These are phyloP conservation scores for Fopius arisanus DNA, from an alignment of 1,140 invertebrate genomes.

Conservation along the genomic window DNA sequence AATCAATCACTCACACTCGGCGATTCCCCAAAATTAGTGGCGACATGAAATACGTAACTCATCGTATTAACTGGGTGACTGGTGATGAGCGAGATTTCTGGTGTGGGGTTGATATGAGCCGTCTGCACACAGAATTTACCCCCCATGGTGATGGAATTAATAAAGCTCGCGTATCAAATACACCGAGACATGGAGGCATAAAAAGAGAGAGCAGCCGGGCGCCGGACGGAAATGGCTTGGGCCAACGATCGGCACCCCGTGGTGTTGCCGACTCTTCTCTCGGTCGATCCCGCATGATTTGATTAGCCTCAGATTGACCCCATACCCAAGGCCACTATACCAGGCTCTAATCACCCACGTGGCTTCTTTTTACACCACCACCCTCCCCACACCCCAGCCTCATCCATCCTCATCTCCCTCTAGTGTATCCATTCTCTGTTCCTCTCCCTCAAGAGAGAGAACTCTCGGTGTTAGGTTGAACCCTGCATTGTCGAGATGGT, in stretches of 20 bases:
- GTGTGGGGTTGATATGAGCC: slow-evolving; percentile 40
- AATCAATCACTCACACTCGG: background rate
- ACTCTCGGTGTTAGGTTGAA: background rate
- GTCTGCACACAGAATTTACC: slow-evolving; percentile 38
- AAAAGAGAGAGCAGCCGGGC: slow-evolving; percentile 22
- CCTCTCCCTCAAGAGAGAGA: background rate
- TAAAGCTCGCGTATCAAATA: slow-evolving; percentile 55
- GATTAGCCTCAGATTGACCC: slow-evolving; percentile 67
- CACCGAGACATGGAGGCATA: slow-evolving; percentile 20
- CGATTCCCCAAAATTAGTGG: slow-evolving; percentile 43
- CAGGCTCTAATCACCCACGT: slow-evolving; percentile 59
- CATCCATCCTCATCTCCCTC: slow-evolving; percentile 24
- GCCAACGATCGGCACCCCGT: slow-evolving; percentile 47
- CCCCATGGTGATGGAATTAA: slow-evolving; percentile 60
- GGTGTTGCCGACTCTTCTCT: slow-evolving; percentile 37
- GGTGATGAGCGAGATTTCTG: slow-evolving; percentile 52
- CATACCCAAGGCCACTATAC: slow-evolving; percentile 38
- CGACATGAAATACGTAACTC: slow-evolving; percentile 32
- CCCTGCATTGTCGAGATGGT: slow-evolving; percentile 29
- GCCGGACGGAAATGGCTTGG: slow-evolving; percentile 44
- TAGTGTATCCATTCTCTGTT: slow-evolving; percentile 12
- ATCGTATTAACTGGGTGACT: slow-evolving; percentile 55
- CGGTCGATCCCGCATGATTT: slow-evolving; percentile 60
- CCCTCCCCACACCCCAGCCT: slow-evolving; percentile 28
- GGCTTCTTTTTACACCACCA: slow-evolving; percentile 56